These are phyloP conservation scores for Spilogale gracilis DNA, from an alignment of 2,113 vertebrate genomes.

Conservation along the genomic window DNA sequence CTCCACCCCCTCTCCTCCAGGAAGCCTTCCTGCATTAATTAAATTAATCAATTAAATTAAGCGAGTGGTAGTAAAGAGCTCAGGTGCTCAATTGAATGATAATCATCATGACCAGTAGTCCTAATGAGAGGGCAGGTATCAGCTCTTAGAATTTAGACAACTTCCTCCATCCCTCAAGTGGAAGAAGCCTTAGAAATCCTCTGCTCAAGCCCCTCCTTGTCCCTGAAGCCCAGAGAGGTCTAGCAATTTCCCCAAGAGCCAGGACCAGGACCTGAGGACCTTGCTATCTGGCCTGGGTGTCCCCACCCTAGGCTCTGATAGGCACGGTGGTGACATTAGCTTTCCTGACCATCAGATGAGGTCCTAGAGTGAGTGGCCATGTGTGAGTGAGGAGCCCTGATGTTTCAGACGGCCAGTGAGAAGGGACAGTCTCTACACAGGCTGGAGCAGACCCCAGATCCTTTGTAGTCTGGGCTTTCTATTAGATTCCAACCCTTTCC, in stretches of 20 bases:
- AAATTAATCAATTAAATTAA: not conserved
- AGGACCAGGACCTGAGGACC: not conserved
- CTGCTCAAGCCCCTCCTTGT: not conserved
- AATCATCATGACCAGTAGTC: not conserved
- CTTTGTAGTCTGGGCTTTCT: not conserved
- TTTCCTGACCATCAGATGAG: slow-evolving; percentile 2
- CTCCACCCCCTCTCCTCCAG: not conserved
- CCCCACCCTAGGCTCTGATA: not conserved
- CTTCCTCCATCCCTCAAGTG: not conserved
- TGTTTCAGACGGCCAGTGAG: not conserved
- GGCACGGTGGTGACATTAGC: not conserved
- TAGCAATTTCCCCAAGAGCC: not conserved
- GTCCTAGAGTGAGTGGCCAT: not conserved
- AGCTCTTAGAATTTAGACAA: slow-evolving; percentile 17
- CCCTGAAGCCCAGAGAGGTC: not conserved
- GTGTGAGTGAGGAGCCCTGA: not conserved
- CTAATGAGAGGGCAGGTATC: not conserved
- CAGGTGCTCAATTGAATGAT: not conserved
- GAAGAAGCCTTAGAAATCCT: not conserved
- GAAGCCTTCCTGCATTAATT: slow-evolving; percentile 2
- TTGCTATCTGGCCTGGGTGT: not conserved
- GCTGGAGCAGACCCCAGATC: not conserved
- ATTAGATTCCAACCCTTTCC: not conserved
- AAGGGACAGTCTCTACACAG: not conserved
- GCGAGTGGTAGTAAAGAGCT: not conserved